Conservation (phyloP, 2,113 vertebrate species). For the Neotoma lepida region DNA sequence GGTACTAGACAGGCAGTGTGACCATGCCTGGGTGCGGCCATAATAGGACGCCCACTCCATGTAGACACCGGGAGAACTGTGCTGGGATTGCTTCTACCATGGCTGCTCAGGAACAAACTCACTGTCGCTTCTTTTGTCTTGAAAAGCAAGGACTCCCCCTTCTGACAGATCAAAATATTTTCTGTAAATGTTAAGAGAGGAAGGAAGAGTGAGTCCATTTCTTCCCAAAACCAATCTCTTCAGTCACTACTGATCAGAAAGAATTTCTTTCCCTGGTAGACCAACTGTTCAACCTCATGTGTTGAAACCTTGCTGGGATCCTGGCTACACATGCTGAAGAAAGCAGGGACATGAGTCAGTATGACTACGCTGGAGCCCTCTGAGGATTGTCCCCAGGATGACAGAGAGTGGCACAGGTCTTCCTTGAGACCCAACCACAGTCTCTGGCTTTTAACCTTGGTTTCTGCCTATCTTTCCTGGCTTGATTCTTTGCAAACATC, state of each 20-base stretch:
- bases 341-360: not conserved
- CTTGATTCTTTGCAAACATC: not conserved
- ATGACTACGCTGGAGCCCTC: not conserved
- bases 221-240: slow-evolving; percentile 55
- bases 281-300: not conserved
- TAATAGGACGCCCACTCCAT: slow-evolving; percentile 63
- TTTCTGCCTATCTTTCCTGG: not conserved
- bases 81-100: slow-evolving; percentile 44
- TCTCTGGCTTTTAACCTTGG: not conserved
- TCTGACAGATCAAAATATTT: slow-evolving; percentile 83
- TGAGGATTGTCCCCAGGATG: not conserved
- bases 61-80: slow-evolving; percentile 59
- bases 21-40: not conserved
- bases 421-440: not conserved
- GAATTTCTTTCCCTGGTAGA: not conserved
- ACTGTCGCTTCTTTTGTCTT: slow-evolving; percentile 67
- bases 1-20: not conserved
- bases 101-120: slow-evolving; percentile 53
- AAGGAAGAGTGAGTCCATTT: slow-evolving; percentile 75
- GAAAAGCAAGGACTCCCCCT: slow-evolving; percentile 88
- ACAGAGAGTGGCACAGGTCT: not conserved
- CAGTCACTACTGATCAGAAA: slow-evolving; percentile 29
- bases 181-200: slow-evolving; percentile 74
- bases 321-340: not conserved
- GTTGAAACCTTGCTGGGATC: not conserved